Base-by-base conservation (phyloP, 2,888 invertebrate species). In the Eristalinus aeneus region DNA sequence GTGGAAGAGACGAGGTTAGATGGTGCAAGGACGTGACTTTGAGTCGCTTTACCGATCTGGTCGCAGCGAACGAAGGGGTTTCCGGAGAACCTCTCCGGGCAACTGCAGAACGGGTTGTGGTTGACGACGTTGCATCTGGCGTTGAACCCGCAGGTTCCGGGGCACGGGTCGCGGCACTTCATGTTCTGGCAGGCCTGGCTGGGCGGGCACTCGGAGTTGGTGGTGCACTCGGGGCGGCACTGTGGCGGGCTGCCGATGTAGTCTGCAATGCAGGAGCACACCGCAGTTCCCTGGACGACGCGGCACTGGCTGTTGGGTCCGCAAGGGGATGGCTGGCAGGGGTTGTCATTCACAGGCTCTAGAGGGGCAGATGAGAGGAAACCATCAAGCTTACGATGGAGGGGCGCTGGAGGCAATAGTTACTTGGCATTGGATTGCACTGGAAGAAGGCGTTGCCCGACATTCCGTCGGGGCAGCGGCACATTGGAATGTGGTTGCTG, bases 391-490 rank as follows among this genome's bases (percentile, higher is more conserved):
- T 56, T 6, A 0, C 46, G 4, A 36, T 2, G 31, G 4, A n/a
- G 0, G 61, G 23, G 16, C 8, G 10, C 11, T 4, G n/a, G 46
- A 10, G 12, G 65, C 8, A 20, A 53, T 32, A 58, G 73, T 88
- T 90, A 91, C 90, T 89, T 89, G 90, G 90, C 27, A 93, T 89
- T 3, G 91, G 89, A 46, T 91, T 91, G 84, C 96, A 96, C 89
- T 94, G 94, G 34, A 95, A 93, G 90, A 96, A 96, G 67, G 97
- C 96, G 93, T 97, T 97, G 88, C 97, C 97, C 1, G 95, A 95
- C 91, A 94, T 96, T 71, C 96, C 96, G 85, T 94, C 93, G 56
- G 95, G 96, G 90, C 97, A 97, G 36, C 94, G 94, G 90, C 97
- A 97, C 86, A 95, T 94, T 22, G 97, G 96, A 65, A 97, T 94